Percentiles rank a stretch among this genome's conserved stretches.
These are phyloP conservation scores for Lasaia peninsularis DNA, from an alignment of 1,140 invertebrate species.

Conservation along the genomic window DNA sequence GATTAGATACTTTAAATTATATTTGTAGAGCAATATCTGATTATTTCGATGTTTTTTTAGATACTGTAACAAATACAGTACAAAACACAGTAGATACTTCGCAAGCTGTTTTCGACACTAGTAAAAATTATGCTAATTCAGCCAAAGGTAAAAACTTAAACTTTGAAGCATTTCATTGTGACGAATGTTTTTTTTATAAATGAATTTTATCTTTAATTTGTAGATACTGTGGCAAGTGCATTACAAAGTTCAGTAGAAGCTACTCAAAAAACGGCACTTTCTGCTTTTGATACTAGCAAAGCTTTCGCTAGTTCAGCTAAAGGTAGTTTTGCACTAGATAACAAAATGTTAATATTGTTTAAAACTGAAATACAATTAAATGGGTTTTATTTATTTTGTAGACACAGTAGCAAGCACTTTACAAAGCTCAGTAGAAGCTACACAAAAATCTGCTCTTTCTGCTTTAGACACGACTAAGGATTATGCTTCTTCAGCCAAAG, in stretches of 20 bases:
- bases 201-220: not conserved
- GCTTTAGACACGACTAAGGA: conserved; percentile 20
- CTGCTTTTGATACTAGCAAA: conserved; percentile 20
- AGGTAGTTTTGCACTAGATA: conserved; percentile 19
- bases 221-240: conserved; percentile 19
- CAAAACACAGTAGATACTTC: conserved; percentile 31
- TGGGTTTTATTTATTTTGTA: conserved; percentile 21
- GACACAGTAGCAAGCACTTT: conserved; percentile 37
- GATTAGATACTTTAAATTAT: not conserved
- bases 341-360: not conserved
- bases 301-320: conserved; percentile 20
- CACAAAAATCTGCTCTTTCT: conserved; percentile 17
- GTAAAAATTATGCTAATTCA: conserved; percentile 25
- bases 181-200: not conserved
- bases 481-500: conserved; percentile 21
- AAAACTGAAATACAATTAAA: too few species aligned
- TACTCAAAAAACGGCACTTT: conserved; percentile 17
- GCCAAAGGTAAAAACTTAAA: conserved; percentile 27
- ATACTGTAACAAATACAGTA: conserved; percentile 27
- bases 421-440: conserved; percentile 24
- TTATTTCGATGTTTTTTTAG: conserved; percentile 24
- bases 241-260: conserved; percentile 23
- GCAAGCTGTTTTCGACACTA: conserved; percentile 28
- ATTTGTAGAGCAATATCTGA: not conserved
- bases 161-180: not conserved